These are phyloP conservation scores for Luperina testacea DNA, from an alignment of 2,888 invertebrate genomes.

Conservation along the genomic window DNA sequence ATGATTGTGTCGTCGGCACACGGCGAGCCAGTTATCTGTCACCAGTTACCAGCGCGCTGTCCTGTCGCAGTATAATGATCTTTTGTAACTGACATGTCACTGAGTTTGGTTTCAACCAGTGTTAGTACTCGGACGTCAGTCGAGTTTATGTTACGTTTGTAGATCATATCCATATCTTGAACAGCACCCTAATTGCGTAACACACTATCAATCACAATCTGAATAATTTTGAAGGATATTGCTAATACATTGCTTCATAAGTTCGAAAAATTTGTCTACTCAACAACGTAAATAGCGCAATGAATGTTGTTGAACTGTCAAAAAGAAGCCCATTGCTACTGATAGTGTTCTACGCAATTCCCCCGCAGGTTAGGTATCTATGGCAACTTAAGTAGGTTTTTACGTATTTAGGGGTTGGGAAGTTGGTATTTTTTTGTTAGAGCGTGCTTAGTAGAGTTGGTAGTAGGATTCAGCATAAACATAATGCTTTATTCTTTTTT, in stretches of 20 bases:
- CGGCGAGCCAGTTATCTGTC: conserved; percentile 56
- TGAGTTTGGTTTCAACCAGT: conserved; percentile 36
- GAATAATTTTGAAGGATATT: too few species aligned
- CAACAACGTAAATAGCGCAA: too few species aligned
- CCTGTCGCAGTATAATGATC: conserved; percentile 17
- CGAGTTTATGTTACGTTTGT: conserved; percentile 32
- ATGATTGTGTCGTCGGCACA: conserved; percentile 46
- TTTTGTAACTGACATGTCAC: conserved; percentile 39
- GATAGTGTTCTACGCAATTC: too few species aligned
- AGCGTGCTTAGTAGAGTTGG: not conserved
- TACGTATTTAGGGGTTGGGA: not conserved
- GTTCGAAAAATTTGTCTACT: too few species aligned
- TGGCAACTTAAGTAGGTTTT: too few species aligned
- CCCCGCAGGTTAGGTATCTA: not conserved
- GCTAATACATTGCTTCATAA: too few species aligned
- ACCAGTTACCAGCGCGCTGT: conserved; percentile 35
- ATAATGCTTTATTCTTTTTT: not conserved
- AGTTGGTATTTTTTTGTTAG: not conserved
- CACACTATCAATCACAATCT: too few species aligned
- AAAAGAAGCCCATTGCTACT: too few species aligned
- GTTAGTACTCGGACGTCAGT: conserved; percentile 25
- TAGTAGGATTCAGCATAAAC: not conserved
- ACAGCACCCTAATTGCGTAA: too few species aligned
- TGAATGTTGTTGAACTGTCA: too few species aligned
- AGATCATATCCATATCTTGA: not conserved